A percentile compares a stretch with the other conserved stretches of the same genome.
Conservation (phyloP, 2,113 vertebrate species). For the Pelusios castaneus region DNA sequence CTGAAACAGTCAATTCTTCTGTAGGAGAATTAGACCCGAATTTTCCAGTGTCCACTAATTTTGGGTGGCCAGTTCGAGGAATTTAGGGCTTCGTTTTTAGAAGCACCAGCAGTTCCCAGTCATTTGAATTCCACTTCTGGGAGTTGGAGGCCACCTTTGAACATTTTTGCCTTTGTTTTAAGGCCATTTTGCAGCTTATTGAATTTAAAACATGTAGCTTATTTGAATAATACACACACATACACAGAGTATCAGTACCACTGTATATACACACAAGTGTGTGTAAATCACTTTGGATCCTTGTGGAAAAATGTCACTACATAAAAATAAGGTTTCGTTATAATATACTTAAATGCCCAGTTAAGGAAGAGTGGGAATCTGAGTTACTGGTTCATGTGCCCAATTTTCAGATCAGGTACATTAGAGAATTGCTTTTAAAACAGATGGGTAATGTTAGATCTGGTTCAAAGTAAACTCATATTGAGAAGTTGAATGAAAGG, state of each 20-base stretch:
- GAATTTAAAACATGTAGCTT: neutral
- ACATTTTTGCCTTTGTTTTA: neutral
- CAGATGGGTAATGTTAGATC: neutral
- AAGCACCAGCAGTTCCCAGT: neutral
- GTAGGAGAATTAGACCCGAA: neutral
- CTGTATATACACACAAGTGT: neutral
- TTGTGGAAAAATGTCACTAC: neutral
- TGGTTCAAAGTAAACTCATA: neutral
- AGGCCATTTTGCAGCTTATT: neutral
- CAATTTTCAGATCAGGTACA: neutral
- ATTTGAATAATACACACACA: neutral
- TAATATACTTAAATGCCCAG: neutral
- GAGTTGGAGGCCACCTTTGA: neutral
- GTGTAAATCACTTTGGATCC: neutral
- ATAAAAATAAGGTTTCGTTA: neutral
- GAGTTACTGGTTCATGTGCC: neutral
- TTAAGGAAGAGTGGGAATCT: neutral
- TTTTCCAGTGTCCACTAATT: neutral
- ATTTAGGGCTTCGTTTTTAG: neutral
- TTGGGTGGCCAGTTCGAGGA: neutral
- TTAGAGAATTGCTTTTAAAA: neutral
- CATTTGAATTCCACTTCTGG: neutral
- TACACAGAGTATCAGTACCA: neutral
- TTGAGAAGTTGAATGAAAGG: no score
- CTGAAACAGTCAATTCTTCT: neutral